Conservation (phyloP, 1,140 invertebrate genomes). For the Mycetomoellerius zeteki region DNA sequence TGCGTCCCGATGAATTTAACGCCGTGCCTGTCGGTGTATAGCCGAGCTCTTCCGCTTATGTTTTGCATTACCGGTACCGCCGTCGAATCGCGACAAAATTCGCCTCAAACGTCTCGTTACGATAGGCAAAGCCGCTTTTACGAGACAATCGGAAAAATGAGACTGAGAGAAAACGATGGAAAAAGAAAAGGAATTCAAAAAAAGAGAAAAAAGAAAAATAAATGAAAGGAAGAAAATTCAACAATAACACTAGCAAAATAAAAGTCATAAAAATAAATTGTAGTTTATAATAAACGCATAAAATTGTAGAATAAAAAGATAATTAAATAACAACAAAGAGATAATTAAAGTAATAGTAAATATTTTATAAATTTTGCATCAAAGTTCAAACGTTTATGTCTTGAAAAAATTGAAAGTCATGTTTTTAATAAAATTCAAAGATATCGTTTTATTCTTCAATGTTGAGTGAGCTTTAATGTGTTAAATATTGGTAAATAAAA, state of each 20-base stretch:
- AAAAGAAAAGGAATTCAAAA: background rate
- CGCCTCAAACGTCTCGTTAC: slow-evolving; percentile 57
- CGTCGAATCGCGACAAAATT: slow-evolving; percentile 43
- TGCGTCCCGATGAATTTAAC: slow-evolving; percentile 46
- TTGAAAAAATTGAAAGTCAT: background rate
- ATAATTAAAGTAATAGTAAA: background rate
- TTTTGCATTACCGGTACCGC: slow-evolving; percentile 13
- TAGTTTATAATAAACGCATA: background rate
- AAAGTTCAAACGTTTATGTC: background rate
- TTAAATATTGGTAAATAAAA: slow-evolving; percentile 7
- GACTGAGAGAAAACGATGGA: slow-evolving; percentile 18
- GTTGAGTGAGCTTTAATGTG: background rate
- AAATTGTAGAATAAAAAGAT: background rate
- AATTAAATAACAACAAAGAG: background rate
- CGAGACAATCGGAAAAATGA: slow-evolving; percentile 50
- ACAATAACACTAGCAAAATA: slow-evolving; percentile 25
- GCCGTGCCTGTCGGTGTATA: slow-evolving; percentile 20
- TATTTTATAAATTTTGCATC: background rate
- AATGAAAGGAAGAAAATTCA: background rate
- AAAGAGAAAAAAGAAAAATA: background rate
- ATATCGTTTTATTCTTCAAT: background rate
- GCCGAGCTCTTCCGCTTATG: slow-evolving; percentile 28
- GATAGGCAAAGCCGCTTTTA: slow-evolving; percentile 56
- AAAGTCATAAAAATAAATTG: slow-evolving; percentile 21
- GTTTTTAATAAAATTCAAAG: background rate